phyloP scores from a whole-genome alignment of 23 tunicate species.

The Pegea sp. region DNA sequence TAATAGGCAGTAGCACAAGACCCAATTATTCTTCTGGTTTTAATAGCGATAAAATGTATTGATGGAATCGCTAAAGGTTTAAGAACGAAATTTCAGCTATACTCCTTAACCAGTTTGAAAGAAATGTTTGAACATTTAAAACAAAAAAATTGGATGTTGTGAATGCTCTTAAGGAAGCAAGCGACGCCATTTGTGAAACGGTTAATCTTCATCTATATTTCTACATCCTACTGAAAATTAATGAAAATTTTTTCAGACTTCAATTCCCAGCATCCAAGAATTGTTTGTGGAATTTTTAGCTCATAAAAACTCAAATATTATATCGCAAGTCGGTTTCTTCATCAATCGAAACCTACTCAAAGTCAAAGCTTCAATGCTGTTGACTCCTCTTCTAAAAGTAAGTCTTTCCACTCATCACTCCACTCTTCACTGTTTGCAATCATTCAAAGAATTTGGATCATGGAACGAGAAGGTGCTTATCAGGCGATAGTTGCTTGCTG shows the following conservation, averaged over 20 bases:
- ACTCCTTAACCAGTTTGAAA: slow-evolving; percentile 28
- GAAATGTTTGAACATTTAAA: slow-evolving; percentile 74
- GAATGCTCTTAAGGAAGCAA: slow-evolving; percentile 62
- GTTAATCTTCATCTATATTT: slow-evolving; percentile 6
- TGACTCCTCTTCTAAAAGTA: slow-evolving; percentile 57
- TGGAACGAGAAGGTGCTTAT: slow-evolving; percentile 63
- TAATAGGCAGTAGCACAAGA: slow-evolving; percentile 61
- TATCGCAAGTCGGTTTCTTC: slow-evolving; percentile 57
- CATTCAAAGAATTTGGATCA: slow-evolving; percentile 56
- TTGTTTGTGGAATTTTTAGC: slow-evolving; percentile 34
- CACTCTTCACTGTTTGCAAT: no score
- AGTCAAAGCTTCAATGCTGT: slow-evolving; percentile 34
- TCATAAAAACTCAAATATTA: slow-evolving; percentile 74
- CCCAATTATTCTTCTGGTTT: slow-evolving; percentile 77
- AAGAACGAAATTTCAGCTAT: slow-evolving; percentile 82
- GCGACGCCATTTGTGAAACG: slow-evolving; percentile 45
- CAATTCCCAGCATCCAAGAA: slow-evolving; percentile 39
- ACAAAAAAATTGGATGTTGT: slow-evolving; percentile 73
- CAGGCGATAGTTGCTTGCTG: slow-evolving; percentile 41
- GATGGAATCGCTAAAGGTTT: slow-evolving; percentile 66
- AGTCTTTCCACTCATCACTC: neutral
- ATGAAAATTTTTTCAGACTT: slow-evolving; percentile 13
- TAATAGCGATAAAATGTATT: slow-evolving; percentile 64
- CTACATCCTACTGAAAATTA: neutral
- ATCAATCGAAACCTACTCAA: slow-evolving; percentile 39